These are phyloP conservation scores for Pelobates fuscus DNA, from an alignment of 2,113 vertebrate species.

Conservation along the genomic window DNA sequence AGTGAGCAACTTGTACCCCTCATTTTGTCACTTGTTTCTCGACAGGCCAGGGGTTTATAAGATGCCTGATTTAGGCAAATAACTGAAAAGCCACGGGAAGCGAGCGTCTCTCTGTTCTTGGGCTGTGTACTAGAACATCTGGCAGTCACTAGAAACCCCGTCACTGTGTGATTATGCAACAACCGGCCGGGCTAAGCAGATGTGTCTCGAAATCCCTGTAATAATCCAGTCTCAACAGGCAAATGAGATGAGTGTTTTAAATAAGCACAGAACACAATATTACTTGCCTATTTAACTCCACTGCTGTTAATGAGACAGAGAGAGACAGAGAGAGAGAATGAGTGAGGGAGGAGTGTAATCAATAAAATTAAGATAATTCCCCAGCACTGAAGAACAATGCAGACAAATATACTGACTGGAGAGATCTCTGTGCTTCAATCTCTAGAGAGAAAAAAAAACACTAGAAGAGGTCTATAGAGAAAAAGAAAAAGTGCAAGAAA, in stretches of 20 bases:
- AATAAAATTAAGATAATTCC: no score
- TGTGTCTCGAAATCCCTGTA: slow-evolving; percentile 34
- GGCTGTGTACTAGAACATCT: slow-evolving; percentile 27
- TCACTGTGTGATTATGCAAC: slow-evolving; percentile 39
- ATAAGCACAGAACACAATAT: slow-evolving; percentile 25
- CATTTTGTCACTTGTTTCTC: neutral
- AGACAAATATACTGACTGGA: no score
- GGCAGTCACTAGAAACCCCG: neutral
- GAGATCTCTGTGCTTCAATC: no score
- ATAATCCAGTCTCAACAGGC: slow-evolving; percentile 44
- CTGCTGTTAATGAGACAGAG: neutral
- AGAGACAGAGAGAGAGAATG: no score
- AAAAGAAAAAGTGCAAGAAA: no score
- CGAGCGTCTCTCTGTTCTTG: slow-evolving; percentile 35
- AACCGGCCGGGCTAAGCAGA: slow-evolving; percentile 37
- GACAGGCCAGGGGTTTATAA: neutral
- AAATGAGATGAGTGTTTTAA: slow-evolving; percentile 42
- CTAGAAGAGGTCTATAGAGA: no score
- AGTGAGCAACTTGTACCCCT: no score
- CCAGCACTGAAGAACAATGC: no score
- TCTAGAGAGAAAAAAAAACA: no score
- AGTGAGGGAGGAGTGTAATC: no score
- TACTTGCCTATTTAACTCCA: slow-evolving; percentile 27
- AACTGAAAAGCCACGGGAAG: slow-evolving; percentile 37
- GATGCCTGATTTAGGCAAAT: slow-evolving; percentile 14